Base-by-base conservation (phyloP, 2,888 invertebrate genomes). In the Cylindroiulus punctatus region DNA sequence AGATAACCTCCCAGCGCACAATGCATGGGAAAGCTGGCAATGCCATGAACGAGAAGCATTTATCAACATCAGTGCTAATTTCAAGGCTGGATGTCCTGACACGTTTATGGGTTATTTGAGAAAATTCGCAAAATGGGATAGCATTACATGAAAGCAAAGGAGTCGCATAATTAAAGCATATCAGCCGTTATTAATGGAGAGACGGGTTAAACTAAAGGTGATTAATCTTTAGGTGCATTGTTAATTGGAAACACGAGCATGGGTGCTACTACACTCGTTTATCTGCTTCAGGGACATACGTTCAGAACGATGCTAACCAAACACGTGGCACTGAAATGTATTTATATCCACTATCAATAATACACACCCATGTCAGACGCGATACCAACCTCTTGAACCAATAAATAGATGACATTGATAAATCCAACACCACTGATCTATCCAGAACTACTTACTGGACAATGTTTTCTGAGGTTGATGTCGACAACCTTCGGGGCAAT, bases 1-100 rank as follows among this genome's bases (percentile, higher is more conserved):
- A 22, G 5, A 26, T 26, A 26, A 26, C 65, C 65, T 26, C 65
- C 26, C 65, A 10, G n/a, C 65, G 26, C 1, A 65, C 26, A 65
- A 65, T 65, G 26, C 26, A 65, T 65, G 26, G 65, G 65, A 65
- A 26, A n/a, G n/a, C 22, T n/a, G n/a, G 5, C 26, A 65, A 65
- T 10, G 65, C 8, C 26, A 0, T 65, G 65, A 26, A 22, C 65
- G 26, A 65, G 65, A 65, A 65, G 8, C 65, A 65, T 65, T 65
- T 65, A 65, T 65, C 65, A 65, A 65, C 7, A 65, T 65, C 65
- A 65, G 65, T 3, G 65, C 65, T 65, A 65, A 65, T 65, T 65
- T 65, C 65, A 65, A 65, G 65, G 65, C 65, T 65, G 65, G 12
- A 65, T 65, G 65, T 10, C 22, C 65, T 26, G 26, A 7, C 65